Percentiles rank a stretch among this genome's conserved stretches.
phyloP scores from a whole-genome alignment of 1,140 invertebrate species.

The Ceratoteleas bidentatus region DNA sequence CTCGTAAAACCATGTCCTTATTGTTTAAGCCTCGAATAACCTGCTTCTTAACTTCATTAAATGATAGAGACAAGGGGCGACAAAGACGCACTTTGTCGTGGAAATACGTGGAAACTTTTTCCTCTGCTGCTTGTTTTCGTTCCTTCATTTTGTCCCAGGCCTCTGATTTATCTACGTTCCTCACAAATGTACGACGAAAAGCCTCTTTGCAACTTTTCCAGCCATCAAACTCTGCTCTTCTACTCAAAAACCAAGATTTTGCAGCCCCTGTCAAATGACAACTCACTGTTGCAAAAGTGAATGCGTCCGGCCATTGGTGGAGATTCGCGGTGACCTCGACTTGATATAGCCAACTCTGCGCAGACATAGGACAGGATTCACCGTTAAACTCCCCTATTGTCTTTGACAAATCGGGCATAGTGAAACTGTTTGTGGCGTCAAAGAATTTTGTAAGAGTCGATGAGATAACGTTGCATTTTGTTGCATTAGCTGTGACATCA shows the following conservation, averaged over 20 bases:
- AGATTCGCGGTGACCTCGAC: too few relatives aligned
- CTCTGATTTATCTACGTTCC: not conserved
- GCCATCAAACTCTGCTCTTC: not conserved
- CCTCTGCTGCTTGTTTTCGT: not conserved
- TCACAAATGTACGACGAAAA: not conserved
- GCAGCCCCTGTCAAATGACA: not conserved
- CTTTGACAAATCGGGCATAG: too few relatives aligned
- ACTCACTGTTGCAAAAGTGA: not conserved
- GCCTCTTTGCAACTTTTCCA: slow-evolving; percentile 1
- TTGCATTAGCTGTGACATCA: too few relatives aligned
- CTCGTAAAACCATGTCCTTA: not conserved
- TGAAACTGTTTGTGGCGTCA: too few relatives aligned
- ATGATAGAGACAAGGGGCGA: not conserved
- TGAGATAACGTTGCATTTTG: too few relatives aligned
- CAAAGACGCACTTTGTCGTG: not conserved
- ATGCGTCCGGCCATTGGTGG: too few relatives aligned
- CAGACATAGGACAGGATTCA: too few relatives aligned
- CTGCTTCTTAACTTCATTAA: not conserved
- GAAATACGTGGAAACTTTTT: not conserved
- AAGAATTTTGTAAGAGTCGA: too few relatives aligned
- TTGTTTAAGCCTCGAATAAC: not conserved
- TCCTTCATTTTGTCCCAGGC: slow-evolving; percentile 1
- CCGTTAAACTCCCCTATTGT: too few relatives aligned
- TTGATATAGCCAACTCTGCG: too few relatives aligned
- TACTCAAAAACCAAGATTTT: not conserved